Base-by-base conservation (phyloP, 64 coral and sea anemone genomes). In the Catalaphyllia jardinei region DNA sequence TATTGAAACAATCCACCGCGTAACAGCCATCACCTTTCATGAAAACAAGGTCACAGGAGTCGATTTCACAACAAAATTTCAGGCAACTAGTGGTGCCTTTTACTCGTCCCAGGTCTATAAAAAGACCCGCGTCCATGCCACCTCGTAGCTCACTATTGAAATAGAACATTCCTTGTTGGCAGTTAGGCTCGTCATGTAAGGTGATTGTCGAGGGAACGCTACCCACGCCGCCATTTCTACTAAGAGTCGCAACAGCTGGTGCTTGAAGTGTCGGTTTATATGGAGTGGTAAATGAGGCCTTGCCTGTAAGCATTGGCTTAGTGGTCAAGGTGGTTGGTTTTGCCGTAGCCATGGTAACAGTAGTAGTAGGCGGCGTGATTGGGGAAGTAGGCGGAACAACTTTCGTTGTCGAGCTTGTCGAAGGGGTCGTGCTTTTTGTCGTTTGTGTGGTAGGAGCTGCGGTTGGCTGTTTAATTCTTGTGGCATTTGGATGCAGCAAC, bases 131-230 rank as follows among this genome's bases (percentile, higher is more conserved):
- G 29, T 74, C 67, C 89, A 94, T 94, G 31, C 96, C 93, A 69
- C 93, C 96, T 16, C 86, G 80, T 19, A 98, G 42, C 49, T 88
- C 62, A 52, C 90, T 98, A 69, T 95, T 94, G 4, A 92, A 87
- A 73, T 98, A 94, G 81, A 98, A 95, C 67, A 92, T 35, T 2
- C 96, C 92, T 69, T 98, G 87, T 27, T 93, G 87, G n/a, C 96
- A 98, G 52, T 92, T 86, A 35, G 93, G 90, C 10, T 89, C 77
- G 24, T 86, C 89, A 10, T 76, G 67, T 87, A 49, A 74, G 60
- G 91, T 60, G 52, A 25, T 67, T 30, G 90, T 69, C 18, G 89
- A 83, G 1, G 93, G 83, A 51, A 75, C 46, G 4, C 33, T 90
- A 1, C n/a, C 11, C 13, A 28, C 10, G 24, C 35, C 35, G 64